Evolutionary conservation across 2,888 invertebrate genomes (phyloP).

Genomic region (Diplolepis rosae): DNA sequence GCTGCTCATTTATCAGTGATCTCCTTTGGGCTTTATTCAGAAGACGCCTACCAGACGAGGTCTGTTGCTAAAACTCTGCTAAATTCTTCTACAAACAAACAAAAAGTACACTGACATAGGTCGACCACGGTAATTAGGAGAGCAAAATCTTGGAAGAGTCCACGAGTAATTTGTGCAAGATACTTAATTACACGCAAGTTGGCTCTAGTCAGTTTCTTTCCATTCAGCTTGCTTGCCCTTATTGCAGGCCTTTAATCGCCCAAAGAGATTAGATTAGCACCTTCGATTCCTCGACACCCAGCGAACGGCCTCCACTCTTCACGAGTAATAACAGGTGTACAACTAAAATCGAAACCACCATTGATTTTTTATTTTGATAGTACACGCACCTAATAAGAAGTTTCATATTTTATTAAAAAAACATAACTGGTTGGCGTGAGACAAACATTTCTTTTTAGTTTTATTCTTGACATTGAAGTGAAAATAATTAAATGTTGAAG

Average conservation of each 20-base stretch:
- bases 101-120: slow-evolving; percentile 56
- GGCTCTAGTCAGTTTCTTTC: slow-evolving; percentile 38
- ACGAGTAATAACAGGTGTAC: slow-evolving; percentile 56
- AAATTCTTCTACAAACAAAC: slow-evolving; percentile 50
- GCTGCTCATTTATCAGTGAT: slow-evolving; percentile 70
- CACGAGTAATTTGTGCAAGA: slow-evolving; percentile 57
- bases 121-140: slow-evolving; percentile 61
- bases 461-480: no score
- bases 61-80: slow-evolving; percentile 51
- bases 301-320: slow-evolving; percentile 50
- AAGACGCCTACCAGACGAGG: slow-evolving; percentile 61
- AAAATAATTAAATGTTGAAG: no score
- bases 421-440: slow-evolving; percentile 32
- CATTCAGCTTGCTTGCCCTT: slow-evolving; percentile 35
- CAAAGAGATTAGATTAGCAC: slow-evolving; percentile 65
- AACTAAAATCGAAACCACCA: slow-evolving; percentile 43
- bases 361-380: slow-evolving; percentile 9
- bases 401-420: slow-evolving; percentile 30
- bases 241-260: slow-evolving; percentile 60
- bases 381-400: not conserved
- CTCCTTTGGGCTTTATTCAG: slow-evolving; percentile 54
- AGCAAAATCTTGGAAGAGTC: slow-evolving; percentile 56
- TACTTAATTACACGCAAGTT: slow-evolving; percentile 64
- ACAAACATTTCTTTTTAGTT: slow-evolving; percentile 38
- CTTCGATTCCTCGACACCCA: slow-evolving; percentile 54